Base-by-base conservation (phyloP, 2,113 vertebrate genomes). In the Gavialis gangeticus region DNA sequence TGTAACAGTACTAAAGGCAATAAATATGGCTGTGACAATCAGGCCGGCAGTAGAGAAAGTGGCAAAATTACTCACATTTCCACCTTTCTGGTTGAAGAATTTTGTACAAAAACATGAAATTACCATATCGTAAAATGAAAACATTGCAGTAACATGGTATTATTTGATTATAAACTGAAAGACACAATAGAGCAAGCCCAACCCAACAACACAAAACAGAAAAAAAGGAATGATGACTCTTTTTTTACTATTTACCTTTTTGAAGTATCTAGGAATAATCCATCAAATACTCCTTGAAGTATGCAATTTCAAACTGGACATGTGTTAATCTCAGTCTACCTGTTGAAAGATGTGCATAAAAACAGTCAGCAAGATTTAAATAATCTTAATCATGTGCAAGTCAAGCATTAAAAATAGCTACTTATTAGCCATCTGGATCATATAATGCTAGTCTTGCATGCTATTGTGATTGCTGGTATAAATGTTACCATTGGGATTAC, bases 201-300 rank as follows among this genome's bases (percentile, higher is more conserved):
- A 69, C 24, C 69, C 89, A 92, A 87, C 19, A 60, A 80, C 91
- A 78, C 79, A 82, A 82, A 85, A 86, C 88, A 64, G 84, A 63
- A 17, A 76, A 85, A 94, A 56, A 69, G 55, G 81, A 96, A 96
- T 82, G 69, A 30, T 25, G 95, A 98, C 98, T 98, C 92, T 98
- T 98, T 97, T 96, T 94, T 94, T 96, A 87, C 9, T 95, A 78
- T 92, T 95, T 92, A 91, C 87, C 92, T 97, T 97, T 97, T 94
- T 95, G 96, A 98, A 97, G 94, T 95, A 93, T 96, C 97, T 98
- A 98, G 95, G 98, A 98, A 97, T 97, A 98, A 98, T 98, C 98
- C 98, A 98, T 98, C 97, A 98, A 98, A 97, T 90, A 90, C 85
- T 95, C 95, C 95, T 97, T 97, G 85, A 73, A 93, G 90, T 90